Evolutionary conservation across 2,888 invertebrate genomes (phyloP), one percentile per base, ranked within the genome.

Genomic region (Nemurella pictetii): DNA sequence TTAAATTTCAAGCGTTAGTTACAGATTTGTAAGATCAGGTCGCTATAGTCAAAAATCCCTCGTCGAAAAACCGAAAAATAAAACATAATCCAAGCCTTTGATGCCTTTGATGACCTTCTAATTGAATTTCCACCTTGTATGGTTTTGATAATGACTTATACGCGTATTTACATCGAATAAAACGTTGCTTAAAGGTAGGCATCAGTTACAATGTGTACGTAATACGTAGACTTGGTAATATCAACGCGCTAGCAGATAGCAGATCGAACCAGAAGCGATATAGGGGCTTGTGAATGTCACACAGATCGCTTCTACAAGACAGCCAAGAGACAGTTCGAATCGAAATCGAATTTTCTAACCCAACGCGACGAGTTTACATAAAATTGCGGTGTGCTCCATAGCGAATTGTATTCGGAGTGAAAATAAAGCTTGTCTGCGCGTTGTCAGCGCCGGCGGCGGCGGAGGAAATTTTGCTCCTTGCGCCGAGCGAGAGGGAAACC

Each of bases 301-400:
- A 35, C 35, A 32, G 55, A 78, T 78, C 78, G 80, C 20, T 32
- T 32, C 32, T 15, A 35, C 27, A 72, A 27, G 82, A 82, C 84
- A 84, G 28, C 7, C 80, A 3, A 26, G 73, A 20, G 72, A 35
- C 84, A 84, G 35, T 55, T 82, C 82, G 84, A 84, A 83, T 84
- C 86, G 80, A 84, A 86, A 86, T 86, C 86, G 86, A 86, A 86
- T 86, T 86, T 84, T 83, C 85, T 80, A 80, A 75, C 86, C 74
- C 84, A 85, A 85, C 85, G 82, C 85, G 82, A 75, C 84, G 78
- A 81, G 84, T 85, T 85, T 84, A 84, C 84, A 85, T 85, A 85
- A 85, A 85, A 85, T 85, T 85, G 85, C 80, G 80, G 85, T 72
- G 74, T 55, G 73, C 74, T 78, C 27, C 28, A 27, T 27, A 30